phyloP scores from a whole-genome alignment of 1,140 invertebrate genomes.

The Sitophilus oryzae region DNA sequence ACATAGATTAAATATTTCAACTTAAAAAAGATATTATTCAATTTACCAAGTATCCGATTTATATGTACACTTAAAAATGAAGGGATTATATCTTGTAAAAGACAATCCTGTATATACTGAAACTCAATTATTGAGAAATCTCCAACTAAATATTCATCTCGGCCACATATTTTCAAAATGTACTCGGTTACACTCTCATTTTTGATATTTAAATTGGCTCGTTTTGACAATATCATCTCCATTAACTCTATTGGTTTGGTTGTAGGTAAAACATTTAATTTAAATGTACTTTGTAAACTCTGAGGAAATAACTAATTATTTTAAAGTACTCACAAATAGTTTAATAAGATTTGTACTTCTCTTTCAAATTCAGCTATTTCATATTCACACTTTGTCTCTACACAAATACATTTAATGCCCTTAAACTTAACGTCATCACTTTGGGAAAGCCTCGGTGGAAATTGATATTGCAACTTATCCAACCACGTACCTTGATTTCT shows the following conservation, averaged over 20 bases:
- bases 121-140: slow-evolving; percentile 74
- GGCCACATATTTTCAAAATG: slow-evolving; percentile 76
- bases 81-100: slow-evolving; percentile 60
- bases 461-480: slow-evolving; percentile 73
- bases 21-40: not conserved
- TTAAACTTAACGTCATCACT: slow-evolving; percentile 31
- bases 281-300: slow-evolving; percentile 58
- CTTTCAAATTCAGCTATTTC: not conserved
- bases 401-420: slow-evolving; percentile 55
- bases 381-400: slow-evolving; percentile 63
- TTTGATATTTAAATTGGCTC: slow-evolving; percentile 59
- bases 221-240: slow-evolving; percentile 63
- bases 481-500: slow-evolving; percentile 60
- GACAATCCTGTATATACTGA: slow-evolving; percentile 72
- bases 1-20: slow-evolving; percentile 24
- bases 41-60: slow-evolving; percentile 56
- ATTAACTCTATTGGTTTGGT: slow-evolving; percentile 65
- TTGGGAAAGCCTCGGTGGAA: slow-evolving; percentile 64
- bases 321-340: not conserved
- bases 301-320: not conserved
- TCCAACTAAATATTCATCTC: slow-evolving; percentile 80
- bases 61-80: slow-evolving; percentile 60
- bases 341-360: not conserved
- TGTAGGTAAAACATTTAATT: slow-evolving; percentile 61
- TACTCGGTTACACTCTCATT: slow-evolving; percentile 62